Base-by-base conservation (phyloP, 2,888 invertebrate species). In the Neoscelio sp. region DNA sequence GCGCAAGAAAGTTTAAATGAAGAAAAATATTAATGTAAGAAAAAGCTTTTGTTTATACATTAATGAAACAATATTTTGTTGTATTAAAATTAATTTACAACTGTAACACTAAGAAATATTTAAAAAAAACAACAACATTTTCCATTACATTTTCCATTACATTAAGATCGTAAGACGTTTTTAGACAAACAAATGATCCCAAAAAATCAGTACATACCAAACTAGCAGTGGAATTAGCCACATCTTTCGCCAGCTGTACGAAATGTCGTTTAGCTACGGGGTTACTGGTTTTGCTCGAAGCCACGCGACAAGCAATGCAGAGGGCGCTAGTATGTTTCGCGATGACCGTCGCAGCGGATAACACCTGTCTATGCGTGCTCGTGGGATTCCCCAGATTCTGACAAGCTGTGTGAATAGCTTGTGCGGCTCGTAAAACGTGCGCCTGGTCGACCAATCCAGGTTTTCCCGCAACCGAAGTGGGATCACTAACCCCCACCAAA, bases 161-260 rank as follows among this genome's bases (percentile, higher is more conserved):
- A n/a, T n/a, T n/a, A n/a, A n/a, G n/a, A n/a, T n/a, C n/a, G n/a
- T n/a, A n/a, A n/a, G n/a, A n/a, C n/a, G n/a, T n/a, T n/a, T n/a
- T n/a, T n/a, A n/a, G n/a, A n/a, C n/a, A n/a, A n/a, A n/a, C n/a
- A n/a, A n/a, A n/a, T n/a, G n/a, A n/a, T n/a, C n/a, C n/a, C n/a
- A n/a, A n/a, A n/a, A n/a, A n/a, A n/a, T n/a, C n/a, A n/a, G n/a
- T n/a, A n/a, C n/a, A n/a, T 64, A 79, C 99, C 13, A 99, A 93
- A 80, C 95, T 94, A 0, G 98, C 97, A 0, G 99, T 99, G 12
- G 97, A 97, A 91, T 97, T 97, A 52, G 99, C 99, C 1, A 99
- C 98, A 87, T 99, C 98, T 90, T 98, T 98, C 62, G 99, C 99
- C 81, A 97, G 96, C 89, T 99, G 98, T 62, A 99, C 98, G 91